Evolutionary conservation across 2,113 vertebrate species (phyloP).

Genomic region (Microcebus ravelobensis): DNA sequence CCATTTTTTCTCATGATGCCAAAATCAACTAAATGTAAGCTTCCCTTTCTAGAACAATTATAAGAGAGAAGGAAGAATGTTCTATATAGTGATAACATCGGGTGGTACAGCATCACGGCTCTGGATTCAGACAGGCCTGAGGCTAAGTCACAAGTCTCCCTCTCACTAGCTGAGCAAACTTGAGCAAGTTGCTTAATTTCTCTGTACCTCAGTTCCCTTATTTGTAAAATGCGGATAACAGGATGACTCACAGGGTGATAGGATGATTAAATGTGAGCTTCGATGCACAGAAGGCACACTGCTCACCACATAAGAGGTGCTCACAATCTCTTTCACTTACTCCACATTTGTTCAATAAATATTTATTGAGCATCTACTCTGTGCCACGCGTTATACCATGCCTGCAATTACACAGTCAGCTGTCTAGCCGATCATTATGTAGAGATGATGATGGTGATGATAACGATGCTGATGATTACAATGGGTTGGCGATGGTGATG

Average conservation of each 20-base stretch:
- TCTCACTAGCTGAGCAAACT: background rate
- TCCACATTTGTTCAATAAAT: background rate
- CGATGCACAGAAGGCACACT: background rate
- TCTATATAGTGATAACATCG: too few species aligned
- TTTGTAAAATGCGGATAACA: background rate
- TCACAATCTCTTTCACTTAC: background rate
- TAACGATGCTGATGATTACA: background rate
- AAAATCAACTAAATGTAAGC: background rate
- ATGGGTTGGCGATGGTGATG: background rate
- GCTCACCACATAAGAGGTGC: background rate
- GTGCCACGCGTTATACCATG: background rate
- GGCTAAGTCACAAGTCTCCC: background rate
- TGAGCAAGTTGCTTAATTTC: background rate
- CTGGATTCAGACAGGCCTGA: background rate
- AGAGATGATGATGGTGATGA: background rate
- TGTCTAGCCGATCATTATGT: background rate
- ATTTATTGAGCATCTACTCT: background rate
- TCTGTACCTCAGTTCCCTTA: background rate
- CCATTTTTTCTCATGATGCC: background rate
- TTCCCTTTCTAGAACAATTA: background rate
- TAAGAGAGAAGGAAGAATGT: background rate
- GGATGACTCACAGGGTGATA: background rate
- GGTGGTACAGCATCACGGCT: background rate
- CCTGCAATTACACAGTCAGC: background rate
- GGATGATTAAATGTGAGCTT: background rate